Evolutionary conservation across 2,797 vertebrate genomes (phyloP).

Genomic region (Trachops cirrhosus): DNA sequence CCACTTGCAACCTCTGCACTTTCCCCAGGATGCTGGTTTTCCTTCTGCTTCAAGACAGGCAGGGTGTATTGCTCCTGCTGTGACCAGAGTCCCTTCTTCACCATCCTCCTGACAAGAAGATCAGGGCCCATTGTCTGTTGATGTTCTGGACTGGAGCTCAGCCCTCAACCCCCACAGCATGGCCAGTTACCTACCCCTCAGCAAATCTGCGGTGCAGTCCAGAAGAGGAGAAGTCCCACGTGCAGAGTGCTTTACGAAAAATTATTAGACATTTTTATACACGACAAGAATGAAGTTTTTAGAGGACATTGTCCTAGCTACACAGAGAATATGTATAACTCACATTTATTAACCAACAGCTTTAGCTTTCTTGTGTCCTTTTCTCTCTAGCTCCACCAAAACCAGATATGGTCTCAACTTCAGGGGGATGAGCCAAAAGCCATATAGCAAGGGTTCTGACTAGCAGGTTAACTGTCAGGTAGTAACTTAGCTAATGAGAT

Average conservation of each 20-base stretch:
- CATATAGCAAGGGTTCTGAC: background rate
- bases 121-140: background rate
- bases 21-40: background rate
- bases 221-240: background rate
- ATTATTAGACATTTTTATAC: background rate
- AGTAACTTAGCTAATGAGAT: background rate
- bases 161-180: fast-evolving
- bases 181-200: background rate
- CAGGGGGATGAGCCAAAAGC: background rate
- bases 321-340: background rate
- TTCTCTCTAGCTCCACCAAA: background rate
- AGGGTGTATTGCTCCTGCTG: background rate
- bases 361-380: background rate
- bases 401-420: background rate
- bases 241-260: background rate
- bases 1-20: fast-evolving
- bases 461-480: background rate
- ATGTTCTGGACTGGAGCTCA: background rate
- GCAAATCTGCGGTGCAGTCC: background rate
- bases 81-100: background rate
- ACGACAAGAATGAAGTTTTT: background rate
- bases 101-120: background rate
- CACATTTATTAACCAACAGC: background rate
- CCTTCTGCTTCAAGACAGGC: background rate
- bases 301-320: background rate